Percentiles rank a stretch among this genome's conserved stretches.
Evolutionary conservation across 35 echinoderm and acorn worm species (phyloP).

Genomic region (Apostichopus japonicus): DNA sequence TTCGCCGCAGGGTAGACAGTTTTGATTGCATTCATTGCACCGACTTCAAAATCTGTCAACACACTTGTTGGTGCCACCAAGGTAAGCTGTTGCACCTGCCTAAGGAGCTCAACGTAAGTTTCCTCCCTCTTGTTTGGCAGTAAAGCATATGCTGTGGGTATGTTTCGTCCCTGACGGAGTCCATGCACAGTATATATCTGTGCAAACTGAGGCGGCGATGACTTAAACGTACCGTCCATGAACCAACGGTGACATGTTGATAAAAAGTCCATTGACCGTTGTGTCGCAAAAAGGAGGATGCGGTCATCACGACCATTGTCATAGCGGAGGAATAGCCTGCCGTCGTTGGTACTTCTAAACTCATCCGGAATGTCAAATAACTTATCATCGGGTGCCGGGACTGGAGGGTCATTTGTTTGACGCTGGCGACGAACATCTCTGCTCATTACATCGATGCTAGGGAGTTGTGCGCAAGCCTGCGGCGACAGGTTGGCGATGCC

Average conservation of each 20-base stretch:
- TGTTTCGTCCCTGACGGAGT: neutral
- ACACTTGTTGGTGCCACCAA: constrained; percentile 21
- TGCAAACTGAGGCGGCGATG: constrained; percentile 20
- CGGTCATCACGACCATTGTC: constrained; percentile 11
- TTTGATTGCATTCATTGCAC: constrained; percentile 17
- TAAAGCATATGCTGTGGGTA: constrained; percentile 2
- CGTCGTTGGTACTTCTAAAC: neutral
- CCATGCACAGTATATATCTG: constrained; percentile 22
- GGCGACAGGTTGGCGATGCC: neutral
- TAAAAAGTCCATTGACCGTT: neutral
- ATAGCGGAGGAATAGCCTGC: neutral
- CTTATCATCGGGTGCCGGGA: constrained; percentile 3
- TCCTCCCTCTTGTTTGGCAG: constrained; percentile 27
- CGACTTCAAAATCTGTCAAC: neutral
- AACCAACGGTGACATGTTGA: constrained; percentile 23
- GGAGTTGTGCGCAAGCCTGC: constrained; percentile 10
- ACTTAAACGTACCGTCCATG: constrained; percentile 3
- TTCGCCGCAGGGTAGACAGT: constrained; percentile 1
- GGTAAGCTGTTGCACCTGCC: neutral
- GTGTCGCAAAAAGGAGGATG: constrained; percentile 1
- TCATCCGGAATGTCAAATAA: constrained; percentile 16
- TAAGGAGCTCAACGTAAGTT: neutral
- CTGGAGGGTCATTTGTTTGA: constrained; percentile 5
- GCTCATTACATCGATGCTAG: neutral
- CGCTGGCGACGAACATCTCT: constrained; percentile 3